Base-by-base conservation (phyloP, 2,797 vertebrate genomes). In the Myotis pilosus region DNA sequence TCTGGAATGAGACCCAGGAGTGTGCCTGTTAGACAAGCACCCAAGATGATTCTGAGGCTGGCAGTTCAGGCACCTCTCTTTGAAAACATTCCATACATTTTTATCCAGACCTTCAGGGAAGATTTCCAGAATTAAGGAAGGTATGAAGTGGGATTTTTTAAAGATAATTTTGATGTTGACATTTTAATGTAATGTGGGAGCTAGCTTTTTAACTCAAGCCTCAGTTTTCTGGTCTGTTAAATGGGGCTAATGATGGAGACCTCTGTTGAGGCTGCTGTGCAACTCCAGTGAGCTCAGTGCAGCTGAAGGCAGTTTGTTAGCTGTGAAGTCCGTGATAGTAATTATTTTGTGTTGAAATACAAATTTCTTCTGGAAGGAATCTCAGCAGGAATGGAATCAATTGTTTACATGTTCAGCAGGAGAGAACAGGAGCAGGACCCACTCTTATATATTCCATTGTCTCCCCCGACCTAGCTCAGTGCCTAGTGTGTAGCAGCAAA, bases 261-360 rank as follows among this genome's bases (percentile, higher is more conserved):
- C 57, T 92, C 33, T 66, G 28, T 49, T 30, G 83, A 88, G 72
- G n/a, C 38, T 80, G 20, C 17, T 76, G 17, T 19, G 5, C 16
- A 53, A n/a, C 25, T 94, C 25, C 75, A 15, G 49, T 33, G 68
- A 90, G 9, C 23, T 78, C 41, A 71, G 22, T 72, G 44, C 33
- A 89, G 82, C 49, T 2, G 4, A 72, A 94, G 36, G 60, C 36
- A 69, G 30, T 57, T 38, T 55, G 38, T 66, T 84, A 74, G 19
- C 10, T 20, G 8, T 69, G 16, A 78, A 62, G 53, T n/a, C 79
- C 33, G 15, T 49, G 47, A 33, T 12, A 49, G 17, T 75, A 33
- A 94, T 68, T 85, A 88, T 79, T 96, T 92, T 75, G 62, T 75
- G n/a, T 81, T 84, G 51, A 92, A 95, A 91, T 72, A 22, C n/a